A percentile compares a stretch with the other conserved stretches of the same genome.
phyloP scores from a whole-genome alignment of 2,888 invertebrate genomes.

The Leptinotarsa rubiginosa region DNA sequence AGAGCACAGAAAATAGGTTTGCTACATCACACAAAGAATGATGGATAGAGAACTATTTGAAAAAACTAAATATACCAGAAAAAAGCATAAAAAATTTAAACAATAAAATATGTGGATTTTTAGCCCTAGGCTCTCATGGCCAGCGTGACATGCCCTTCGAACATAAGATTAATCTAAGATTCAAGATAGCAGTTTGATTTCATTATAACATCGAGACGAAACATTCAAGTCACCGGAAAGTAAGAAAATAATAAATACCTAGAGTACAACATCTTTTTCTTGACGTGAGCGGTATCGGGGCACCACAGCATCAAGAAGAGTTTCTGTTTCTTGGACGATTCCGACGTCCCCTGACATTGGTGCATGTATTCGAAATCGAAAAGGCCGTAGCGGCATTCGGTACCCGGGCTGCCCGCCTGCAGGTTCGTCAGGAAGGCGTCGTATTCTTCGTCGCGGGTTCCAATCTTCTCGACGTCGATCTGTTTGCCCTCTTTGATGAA shows the following conservation, averaged over 20 bases:
- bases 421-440: slow-evolving; percentile 94
- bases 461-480: slow-evolving; percentile 94
- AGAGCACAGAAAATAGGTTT: too few relatives aligned
- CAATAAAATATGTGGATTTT: too few relatives aligned
- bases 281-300: slow-evolving; percentile 95
- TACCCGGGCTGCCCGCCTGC: slow-evolving; percentile 86
- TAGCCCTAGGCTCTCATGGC: too few relatives aligned
- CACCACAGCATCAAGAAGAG: slow-evolving; percentile 98
- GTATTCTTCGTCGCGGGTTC: slow-evolving; percentile 90
- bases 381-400: slow-evolving; percentile 96
- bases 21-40: too few relatives aligned
- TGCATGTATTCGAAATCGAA: slow-evolving; percentile 99
- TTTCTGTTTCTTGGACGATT: slow-evolving; percentile 97
- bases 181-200: too few relatives aligned
- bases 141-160: too few relatives aligned
- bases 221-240: too few relatives aligned
- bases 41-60: too few relatives aligned
- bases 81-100: too few relatives aligned
- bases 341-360: slow-evolving; percentile 96
- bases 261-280: slow-evolving; percentile 89
- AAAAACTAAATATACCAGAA: too few relatives aligned
- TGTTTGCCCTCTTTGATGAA: slow-evolving; percentile 96
- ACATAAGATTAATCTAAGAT: too few relatives aligned
- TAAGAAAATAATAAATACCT: slow-evolving; percentile 65
- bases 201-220: too few relatives aligned